Evolutionary conservation across 2,113 vertebrate species (phyloP).

Genomic region (Rhizomys pruinosus): DNA sequence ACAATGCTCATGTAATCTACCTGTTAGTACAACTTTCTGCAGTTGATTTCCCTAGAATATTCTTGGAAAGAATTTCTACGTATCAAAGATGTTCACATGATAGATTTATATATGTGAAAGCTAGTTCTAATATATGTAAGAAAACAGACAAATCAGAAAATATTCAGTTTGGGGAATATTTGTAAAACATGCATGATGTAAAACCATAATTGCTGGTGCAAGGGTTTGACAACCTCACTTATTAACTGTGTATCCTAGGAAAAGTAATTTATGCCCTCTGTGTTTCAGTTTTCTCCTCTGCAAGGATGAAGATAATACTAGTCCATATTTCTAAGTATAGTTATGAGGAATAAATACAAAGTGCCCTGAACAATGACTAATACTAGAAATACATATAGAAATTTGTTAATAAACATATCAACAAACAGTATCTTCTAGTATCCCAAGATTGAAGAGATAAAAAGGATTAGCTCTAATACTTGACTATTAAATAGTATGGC

Average conservation of each 20-base stretch:
- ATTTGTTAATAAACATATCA: background rate
- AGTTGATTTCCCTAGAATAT: background rate
- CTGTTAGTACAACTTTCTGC: background rate
- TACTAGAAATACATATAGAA: background rate
- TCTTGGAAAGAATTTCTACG: background rate
- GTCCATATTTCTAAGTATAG: background rate
- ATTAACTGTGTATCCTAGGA: background rate
- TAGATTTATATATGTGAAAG: background rate
- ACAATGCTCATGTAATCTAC: background rate
- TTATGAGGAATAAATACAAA: background rate
- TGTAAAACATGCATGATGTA: background rate
- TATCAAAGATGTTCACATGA: background rate
- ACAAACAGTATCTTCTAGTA: background rate
- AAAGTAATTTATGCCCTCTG: background rate
- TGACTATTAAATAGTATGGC: background rate
- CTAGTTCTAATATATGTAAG: background rate
- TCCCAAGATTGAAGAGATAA: background rate
- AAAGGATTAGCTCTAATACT: background rate
- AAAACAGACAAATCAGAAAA: background rate
- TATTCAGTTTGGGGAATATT: background rate
- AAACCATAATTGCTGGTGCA: background rate
- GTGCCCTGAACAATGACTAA: background rate
- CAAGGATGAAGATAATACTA: background rate
- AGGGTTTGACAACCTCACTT: too few species aligned
- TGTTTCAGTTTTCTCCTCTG: background rate